Evolutionary conservation across 2,888 invertebrate species (phyloP).

Genomic region (Perithous albicinctus): DNA sequence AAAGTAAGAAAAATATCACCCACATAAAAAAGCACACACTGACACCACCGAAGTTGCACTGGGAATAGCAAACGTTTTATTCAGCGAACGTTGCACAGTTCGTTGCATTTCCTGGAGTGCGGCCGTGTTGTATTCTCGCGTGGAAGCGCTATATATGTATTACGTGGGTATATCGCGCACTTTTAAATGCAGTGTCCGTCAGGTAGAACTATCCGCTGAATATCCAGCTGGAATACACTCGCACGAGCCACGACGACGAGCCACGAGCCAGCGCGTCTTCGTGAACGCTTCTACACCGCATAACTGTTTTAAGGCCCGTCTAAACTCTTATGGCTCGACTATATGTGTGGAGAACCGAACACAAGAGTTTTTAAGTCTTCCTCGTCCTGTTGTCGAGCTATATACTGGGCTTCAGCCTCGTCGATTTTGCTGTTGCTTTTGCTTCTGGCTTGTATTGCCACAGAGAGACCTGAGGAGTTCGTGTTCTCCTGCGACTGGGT

Average conservation of each 20-base stretch:
- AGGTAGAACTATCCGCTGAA: conserved; percentile 40
- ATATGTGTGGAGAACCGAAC: background rate
- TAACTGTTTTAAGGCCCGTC: conserved; percentile 40
- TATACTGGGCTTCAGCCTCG: conserved; percentile 8
- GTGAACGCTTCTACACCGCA: conserved; percentile 32
- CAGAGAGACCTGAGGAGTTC: too few relatives aligned
- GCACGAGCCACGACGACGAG: conserved; percentile 34
- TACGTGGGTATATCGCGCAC: conserved; percentile 12
- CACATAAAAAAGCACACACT: background rate
- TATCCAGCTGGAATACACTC: conserved; percentile 44
- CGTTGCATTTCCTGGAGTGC: conserved; percentile 59
- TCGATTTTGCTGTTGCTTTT: conserved; percentile 14
- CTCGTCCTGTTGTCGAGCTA: conserved; percentile 9
- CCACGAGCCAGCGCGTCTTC: conserved; percentile 37
- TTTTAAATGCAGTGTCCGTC: conserved; percentile 37
- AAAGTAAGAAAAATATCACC: background rate
- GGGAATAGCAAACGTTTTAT: conserved; percentile 42
- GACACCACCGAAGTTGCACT: background rate
- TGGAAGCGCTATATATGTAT: background rate
- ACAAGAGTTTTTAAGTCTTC: background rate
- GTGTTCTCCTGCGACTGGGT: conserved; percentile 53
- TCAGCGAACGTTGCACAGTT: conserved; percentile 36
- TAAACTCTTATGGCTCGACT: background rate
- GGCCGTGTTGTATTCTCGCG: background rate
- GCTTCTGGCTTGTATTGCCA: conserved; percentile 8